These are phyloP conservation scores for Monoplex corrugatus DNA, from an alignment of 2,888 invertebrate species.

Conservation along the genomic window DNA sequence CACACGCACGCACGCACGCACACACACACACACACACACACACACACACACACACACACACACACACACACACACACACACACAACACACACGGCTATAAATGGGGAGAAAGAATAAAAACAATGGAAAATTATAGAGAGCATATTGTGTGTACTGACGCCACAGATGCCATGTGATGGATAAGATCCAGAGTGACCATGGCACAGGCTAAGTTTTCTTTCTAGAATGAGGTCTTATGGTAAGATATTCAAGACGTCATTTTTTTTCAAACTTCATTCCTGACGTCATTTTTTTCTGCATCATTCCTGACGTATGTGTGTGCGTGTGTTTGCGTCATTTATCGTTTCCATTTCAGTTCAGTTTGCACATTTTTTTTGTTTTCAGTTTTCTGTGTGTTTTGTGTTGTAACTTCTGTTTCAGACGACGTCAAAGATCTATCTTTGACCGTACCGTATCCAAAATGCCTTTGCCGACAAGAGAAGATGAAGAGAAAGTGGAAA, in stretches of 20 bases:
- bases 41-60: background rate
- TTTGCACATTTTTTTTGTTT: too few species aligned
- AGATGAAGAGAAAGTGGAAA: background rate
- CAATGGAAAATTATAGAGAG: background rate
- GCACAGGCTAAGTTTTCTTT: background rate
- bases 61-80: background rate
- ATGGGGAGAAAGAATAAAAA: background rate
- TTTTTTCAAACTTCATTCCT: background rate
- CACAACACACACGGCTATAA: background rate
- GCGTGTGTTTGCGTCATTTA: too few species aligned
- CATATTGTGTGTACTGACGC: background rate
- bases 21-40: background rate
- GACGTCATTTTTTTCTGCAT: background rate
- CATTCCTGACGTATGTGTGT: background rate
- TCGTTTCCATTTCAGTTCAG: too few species aligned
- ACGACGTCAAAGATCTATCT: too few species aligned
- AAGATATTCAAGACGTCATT: background rate
- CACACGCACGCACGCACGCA: background rate
- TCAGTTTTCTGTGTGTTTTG: too few species aligned
- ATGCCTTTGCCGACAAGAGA: background rate
- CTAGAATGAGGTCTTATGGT: background rate
- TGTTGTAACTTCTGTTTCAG: too few species aligned
- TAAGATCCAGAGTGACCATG: too few species aligned
- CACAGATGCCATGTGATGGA: background rate
- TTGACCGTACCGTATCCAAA: background rate